phyloP scores from a whole-genome alignment of 2,888 invertebrate genomes.

The Linnaemya tessellans region DNA sequence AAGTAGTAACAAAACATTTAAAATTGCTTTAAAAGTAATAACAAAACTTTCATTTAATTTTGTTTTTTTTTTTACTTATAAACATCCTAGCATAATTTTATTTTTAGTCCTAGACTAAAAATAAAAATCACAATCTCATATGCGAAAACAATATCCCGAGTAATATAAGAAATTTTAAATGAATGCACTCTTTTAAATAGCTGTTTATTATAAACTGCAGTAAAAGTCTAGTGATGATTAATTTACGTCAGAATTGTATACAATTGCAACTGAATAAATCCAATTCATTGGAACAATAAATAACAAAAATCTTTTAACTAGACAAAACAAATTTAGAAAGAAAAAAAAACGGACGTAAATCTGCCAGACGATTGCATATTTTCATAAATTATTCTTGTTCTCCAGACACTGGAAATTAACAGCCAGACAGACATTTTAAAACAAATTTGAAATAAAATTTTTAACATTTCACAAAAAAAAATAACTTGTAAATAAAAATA shows the following conservation, averaged over 20 bases:
- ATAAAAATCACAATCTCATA: too few relatives aligned
- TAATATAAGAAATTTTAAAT: not conserved
- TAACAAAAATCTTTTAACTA: slow-evolving; percentile 3
- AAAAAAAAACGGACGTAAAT: slow-evolving; percentile 19
- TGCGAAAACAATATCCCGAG: too few relatives aligned
- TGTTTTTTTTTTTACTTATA: too few relatives aligned
- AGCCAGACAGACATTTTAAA: not conserved
- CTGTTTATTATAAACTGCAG: not conserved
- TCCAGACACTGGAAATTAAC: not conserved
- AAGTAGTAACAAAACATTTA: too few relatives aligned
- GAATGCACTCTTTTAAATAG: not conserved
- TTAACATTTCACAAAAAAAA: not conserved
- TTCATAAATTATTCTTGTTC: not conserved
- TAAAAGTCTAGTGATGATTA: slow-evolving; percentile 24
- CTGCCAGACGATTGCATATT: slow-evolving; percentile 10
- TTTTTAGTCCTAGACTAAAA: too few relatives aligned
- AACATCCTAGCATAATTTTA: too few relatives aligned
- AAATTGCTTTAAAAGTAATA: too few relatives aligned
- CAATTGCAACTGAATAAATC: not conserved
- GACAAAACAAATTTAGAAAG: slow-evolving; percentile 9
- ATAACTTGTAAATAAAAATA: slow-evolving; percentile 4
- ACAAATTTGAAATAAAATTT: too few relatives aligned
- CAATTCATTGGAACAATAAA: not conserved
- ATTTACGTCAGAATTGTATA: slow-evolving; percentile 9
- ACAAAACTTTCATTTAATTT: too few relatives aligned